Base-by-base conservation (phyloP, 2,888 invertebrate species). In the Caenorhabditis plicata region DNA sequence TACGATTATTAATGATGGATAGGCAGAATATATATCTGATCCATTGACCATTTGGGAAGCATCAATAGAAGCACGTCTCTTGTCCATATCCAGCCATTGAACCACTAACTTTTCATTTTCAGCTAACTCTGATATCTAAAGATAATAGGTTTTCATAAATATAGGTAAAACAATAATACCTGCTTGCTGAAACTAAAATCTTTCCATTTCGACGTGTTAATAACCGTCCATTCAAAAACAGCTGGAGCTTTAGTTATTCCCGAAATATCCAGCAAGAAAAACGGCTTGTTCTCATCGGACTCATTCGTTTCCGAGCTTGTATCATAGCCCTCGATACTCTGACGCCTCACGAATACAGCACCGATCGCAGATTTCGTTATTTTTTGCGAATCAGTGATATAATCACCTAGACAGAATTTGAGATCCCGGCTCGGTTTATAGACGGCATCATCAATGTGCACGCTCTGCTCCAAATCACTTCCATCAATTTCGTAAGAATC, bases 341-440 rank as follows among this genome's bases (percentile, higher is more conserved):
- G 52, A 22, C 68, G 48, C 8, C 64, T 43, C 8, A 68, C 51
- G 22, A 42, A 54, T 3, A 68, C 68, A 13, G 45, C 40, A 25
- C 36, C 39, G 2, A 20, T 49, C n/a, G 42, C 44, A n/a, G n/a
- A n/a, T 33, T 35, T 49, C 9, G 46, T 50, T 25, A 44, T 38
- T 19, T 38, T 36, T 25, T 4, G n/a, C 3, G 31, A n/a, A 15
- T 33, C 43, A 17, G 46, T 57, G 33, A 69, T 58, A 51, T 54
- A 69, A 49, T 69, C 69, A 9, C 64, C 69, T 20, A 69, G 56
- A 36, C 58, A 66, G 40, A 69, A 69, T 22, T 42, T 45, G 38
- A 53, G 40, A 47, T 69, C 69, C 1, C 69, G 40, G 39, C 58
- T 58, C 22, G 69, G 69, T 43, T 67, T 69, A 39, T 66, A 68